These are phyloP conservation scores for Trichonephila clavipes DNA, from an alignment of 1,140 invertebrate species.

Conservation along the genomic window DNA sequence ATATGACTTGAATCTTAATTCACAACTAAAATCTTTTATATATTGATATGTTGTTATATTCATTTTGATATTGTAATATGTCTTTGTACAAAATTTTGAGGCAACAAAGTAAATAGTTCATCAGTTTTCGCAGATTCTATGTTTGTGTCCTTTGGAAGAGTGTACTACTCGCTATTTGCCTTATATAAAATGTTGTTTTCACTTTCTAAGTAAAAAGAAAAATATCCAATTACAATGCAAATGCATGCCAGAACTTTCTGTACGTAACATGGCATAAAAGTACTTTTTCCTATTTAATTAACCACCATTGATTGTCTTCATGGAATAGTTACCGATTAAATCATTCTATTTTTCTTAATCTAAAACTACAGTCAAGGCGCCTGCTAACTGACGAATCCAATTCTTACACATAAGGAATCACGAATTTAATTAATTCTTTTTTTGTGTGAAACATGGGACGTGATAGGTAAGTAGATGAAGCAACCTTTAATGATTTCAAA, in stretches of 20 bases:
- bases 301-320: neutral
- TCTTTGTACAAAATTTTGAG: too few species aligned
- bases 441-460: neutral
- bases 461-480: neutral
- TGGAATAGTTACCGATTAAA: neutral
- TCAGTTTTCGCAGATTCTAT: too few species aligned
- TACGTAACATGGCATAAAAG: neutral
- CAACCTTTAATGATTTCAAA: constrained; percentile 48
- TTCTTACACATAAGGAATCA: constrained; percentile 34
- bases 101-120: too few species aligned
- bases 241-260: neutral
- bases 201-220: neutral
- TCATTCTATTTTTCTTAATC: neutral
- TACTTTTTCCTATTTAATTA: neutral
- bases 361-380: neutral
- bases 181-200: neutral
- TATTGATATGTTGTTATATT: too few species aligned
- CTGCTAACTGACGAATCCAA: constrained; percentile 30
- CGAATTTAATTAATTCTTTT: constrained; percentile 52
- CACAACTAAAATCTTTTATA: too few species aligned
- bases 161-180: neutral
- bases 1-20: too few species aligned
- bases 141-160: too few species aligned
- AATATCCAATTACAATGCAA: neutral
- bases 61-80: too few species aligned